Base-by-base conservation (phyloP, 1,140 invertebrate genomes). In the Lepeophtheirus salmonis region DNA sequence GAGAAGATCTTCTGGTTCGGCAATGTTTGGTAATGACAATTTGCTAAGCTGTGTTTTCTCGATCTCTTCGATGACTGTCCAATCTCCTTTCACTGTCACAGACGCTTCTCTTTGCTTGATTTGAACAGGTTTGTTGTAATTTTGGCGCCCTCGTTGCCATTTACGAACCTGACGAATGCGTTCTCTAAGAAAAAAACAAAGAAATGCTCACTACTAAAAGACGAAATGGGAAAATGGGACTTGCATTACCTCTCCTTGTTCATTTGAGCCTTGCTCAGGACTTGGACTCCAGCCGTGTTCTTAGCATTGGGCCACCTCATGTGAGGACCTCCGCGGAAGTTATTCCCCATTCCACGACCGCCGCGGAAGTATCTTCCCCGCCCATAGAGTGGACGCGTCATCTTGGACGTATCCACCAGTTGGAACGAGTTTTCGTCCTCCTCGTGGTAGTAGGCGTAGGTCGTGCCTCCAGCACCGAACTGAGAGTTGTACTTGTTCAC, bases 401-500 rank as follows among this genome's bases (percentile, higher is more conserved):
- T 80, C 26, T 87, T 79, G 1, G 89, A 86, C 0, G 90, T 94
- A 69, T 96, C 91, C 64, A 97, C 92, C 71, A 97, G 73, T 69
- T 97, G 91, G 78, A 97, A 98, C n/a, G 86, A 89, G 62, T 84
- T 91, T 72, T 98, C 92, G 73, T 98, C 92, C 70, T 98, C 92
- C 67, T 97, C 91, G 69, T 97, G 92, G 70, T 86, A 94, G 68
- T 97, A 97, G 1, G 92, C 85, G 76, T 97, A 97, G 67, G 94
- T 90, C 68, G 82, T 90, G 24, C 86, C 86, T 63, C 85, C 83
- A 57, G 70, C 70, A 24, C 90, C 91, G 77, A 95, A 96, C 65
- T 91, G 87, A 23, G 90, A 95, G 56, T 83, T 81, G 72, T 97
- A 97, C 71, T 96, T 96, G 69, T 88, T 67, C n/a, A 63, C 64